A percentile compares a stretch with the other conserved stretches of the same genome.
Conservation (phyloP, 2,113 vertebrate genomes). For the Eonycteris spelaea region DNA sequence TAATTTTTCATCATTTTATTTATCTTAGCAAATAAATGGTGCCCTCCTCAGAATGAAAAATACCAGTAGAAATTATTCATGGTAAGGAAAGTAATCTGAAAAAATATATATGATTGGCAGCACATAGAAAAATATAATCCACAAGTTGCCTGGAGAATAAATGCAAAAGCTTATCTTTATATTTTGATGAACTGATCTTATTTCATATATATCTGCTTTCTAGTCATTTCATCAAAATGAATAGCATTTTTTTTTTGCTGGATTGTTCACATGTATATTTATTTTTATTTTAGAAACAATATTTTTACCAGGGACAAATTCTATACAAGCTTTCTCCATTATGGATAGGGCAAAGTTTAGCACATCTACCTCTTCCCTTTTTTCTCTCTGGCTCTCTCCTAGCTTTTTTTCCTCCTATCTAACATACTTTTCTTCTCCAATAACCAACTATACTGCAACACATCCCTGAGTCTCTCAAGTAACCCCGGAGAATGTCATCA, state of each 20-base stretch:
- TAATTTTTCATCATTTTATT: constrained; percentile 42
- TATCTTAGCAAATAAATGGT: constrained; percentile 40
- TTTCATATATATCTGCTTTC: constrained; percentile 11
- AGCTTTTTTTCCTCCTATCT: not conserved
- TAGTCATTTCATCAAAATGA: not conserved
- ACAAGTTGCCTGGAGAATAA: not conserved
- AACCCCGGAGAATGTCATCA: not conserved
- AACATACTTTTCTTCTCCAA: not conserved
- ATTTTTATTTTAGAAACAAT: not conserved
- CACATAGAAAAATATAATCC: not conserved
- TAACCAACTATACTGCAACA: not conserved
- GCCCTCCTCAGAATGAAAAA: not conserved
- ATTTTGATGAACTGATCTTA: not conserved
- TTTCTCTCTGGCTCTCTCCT: not conserved
- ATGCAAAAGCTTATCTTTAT: constrained; percentile 7
- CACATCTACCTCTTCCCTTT: not conserved
- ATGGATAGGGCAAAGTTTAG: not conserved
- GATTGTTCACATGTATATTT: not conserved
- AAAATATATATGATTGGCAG: not conserved
- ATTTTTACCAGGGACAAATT: not conserved
- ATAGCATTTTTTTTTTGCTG: not conserved
- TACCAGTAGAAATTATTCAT: not conserved
- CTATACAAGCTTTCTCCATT: not conserved
- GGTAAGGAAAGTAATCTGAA: not conserved
- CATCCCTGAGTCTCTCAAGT: not conserved